Evolutionary conservation across 2,888 invertebrate species (phyloP).

Genomic region (Caenorhabditis sp.): DNA sequence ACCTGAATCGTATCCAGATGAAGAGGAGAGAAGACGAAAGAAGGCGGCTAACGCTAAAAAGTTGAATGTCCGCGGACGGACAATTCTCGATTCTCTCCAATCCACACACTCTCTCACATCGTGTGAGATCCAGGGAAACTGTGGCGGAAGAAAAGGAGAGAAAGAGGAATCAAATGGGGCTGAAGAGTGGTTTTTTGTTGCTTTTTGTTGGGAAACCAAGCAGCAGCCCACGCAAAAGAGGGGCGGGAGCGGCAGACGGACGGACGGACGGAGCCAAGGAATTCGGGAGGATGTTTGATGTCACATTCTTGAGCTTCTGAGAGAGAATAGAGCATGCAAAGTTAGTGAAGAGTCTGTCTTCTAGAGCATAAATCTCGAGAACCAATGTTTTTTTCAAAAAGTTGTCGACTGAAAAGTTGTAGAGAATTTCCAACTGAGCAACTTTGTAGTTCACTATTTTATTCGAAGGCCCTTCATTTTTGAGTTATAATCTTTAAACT

Average conservation of each 20-base stretch:
- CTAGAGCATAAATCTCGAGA: too few relatives aligned
- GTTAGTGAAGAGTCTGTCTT: too few relatives aligned
- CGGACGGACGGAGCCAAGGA: neutral
- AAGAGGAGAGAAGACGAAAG: conserved; percentile 17
- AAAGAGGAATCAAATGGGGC: conserved; percentile 3
- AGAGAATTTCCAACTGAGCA: too few relatives aligned
- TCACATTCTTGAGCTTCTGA: too few relatives aligned
- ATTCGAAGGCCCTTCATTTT: too few relatives aligned
- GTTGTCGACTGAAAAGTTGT: too few relatives aligned
- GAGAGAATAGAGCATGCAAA: too few relatives aligned
- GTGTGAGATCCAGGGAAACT: conserved; percentile 7
- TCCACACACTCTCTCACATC: conserved; percentile 6
- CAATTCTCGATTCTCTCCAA: neutral
- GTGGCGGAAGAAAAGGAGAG: neutral
- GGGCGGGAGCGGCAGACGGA: neutral
- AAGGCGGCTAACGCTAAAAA: conserved; percentile 30
- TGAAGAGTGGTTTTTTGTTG: neutral
- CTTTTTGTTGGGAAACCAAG: too few relatives aligned
- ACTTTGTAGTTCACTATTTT: too few relatives aligned
- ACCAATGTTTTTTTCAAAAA: too few relatives aligned
- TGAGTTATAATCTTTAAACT: too few relatives aligned
- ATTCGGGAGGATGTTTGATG: neutral
- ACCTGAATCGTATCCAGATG: conserved; percentile 51
- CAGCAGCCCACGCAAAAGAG: conserved; percentile 4
- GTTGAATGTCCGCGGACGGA: conserved; percentile 43